Conservation (phyloP, 2,888 invertebrate species). For the Phalangium opilio region DNA sequence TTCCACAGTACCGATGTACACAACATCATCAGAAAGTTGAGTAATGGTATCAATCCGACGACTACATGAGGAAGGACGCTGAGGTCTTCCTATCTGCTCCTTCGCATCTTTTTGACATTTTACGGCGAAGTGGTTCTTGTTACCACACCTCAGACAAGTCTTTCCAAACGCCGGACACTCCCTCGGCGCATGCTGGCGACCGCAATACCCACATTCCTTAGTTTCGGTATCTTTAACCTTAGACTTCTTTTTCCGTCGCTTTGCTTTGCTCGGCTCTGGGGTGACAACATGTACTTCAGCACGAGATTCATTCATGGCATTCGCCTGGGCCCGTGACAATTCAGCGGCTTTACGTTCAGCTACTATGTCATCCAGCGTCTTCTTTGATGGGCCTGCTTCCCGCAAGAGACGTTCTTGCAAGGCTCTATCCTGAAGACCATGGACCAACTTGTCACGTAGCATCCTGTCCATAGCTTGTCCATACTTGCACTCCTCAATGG, state of each 20-base stretch:
- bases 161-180: constrained; percentile 1
- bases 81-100: too few species aligned
- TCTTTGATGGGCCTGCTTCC: constrained; percentile 1
- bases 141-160: constrained; percentile 3
- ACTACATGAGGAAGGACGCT: too few species aligned
- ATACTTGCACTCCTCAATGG: too few species aligned
- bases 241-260: neutral
- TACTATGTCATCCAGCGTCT: neutral
- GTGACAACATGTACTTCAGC: too few species aligned
- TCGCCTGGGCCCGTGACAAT: too few species aligned
- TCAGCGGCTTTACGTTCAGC: constrained; percentile 1
- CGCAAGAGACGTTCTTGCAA: constrained; percentile 5
- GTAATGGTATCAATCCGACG: too few species aligned
- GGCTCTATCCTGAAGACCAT: constrained; percentile 6
- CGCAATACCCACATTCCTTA: constrained; percentile 2
- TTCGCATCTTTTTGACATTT: neutral
- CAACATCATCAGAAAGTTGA: too few species aligned
- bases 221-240: neutral
- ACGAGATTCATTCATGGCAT: too few species aligned
- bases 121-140: constrained; percentile 7
- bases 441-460: constrained; percentile 4
- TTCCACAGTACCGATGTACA: too few species aligned
- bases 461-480: too few species aligned
- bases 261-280: neutral
- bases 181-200: constrained; percentile 3